These are phyloP conservation scores for Varanus salvator DNA, from an alignment of 2,113 vertebrate genomes.

Conservation along the genomic window DNA sequence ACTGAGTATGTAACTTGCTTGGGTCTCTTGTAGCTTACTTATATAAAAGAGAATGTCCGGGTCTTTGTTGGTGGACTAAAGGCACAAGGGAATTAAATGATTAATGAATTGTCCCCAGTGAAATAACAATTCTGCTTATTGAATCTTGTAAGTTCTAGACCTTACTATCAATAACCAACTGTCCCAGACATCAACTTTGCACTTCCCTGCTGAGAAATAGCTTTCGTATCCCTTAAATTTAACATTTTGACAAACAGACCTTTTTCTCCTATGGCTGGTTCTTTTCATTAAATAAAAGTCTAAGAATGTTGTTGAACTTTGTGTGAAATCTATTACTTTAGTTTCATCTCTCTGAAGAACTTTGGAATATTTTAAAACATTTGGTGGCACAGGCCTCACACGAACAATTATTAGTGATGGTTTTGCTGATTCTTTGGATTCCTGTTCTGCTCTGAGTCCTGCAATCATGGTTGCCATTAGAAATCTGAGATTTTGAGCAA, in stretches of 20 bases:
- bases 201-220: conserved; percentile 29
- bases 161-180: conserved; percentile 51
- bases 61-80: conserved; percentile 1
- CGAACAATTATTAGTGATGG: too few species aligned
- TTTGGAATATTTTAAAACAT: conserved; percentile 42
- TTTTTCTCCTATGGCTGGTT: conserved; percentile 57
- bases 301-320: conserved; percentile 46
- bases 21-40: background rate
- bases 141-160: conserved; percentile 70
- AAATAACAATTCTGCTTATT: conserved; percentile 42
- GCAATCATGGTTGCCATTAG: too few species aligned
- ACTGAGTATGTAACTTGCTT: background rate
- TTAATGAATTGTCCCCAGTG: background rate
- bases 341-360: conserved; percentile 44
- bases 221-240: conserved; percentile 58
- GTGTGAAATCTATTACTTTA: conserved; percentile 32
- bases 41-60: background rate
- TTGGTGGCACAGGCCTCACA: too few species aligned
- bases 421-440: too few species aligned
- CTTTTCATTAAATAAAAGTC: conserved; percentile 61
- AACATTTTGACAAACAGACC: conserved; percentile 49
- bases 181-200: conserved; percentile 54
- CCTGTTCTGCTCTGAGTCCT: too few species aligned
- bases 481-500: too few species aligned
- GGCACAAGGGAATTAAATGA: background rate